A percentile compares a stretch with the other conserved stretches of the same genome.
These are phyloP conservation scores for Drosophila barbarae DNA, from an alignment of 2,888 invertebrate genomes.

Conservation along the genomic window DNA sequence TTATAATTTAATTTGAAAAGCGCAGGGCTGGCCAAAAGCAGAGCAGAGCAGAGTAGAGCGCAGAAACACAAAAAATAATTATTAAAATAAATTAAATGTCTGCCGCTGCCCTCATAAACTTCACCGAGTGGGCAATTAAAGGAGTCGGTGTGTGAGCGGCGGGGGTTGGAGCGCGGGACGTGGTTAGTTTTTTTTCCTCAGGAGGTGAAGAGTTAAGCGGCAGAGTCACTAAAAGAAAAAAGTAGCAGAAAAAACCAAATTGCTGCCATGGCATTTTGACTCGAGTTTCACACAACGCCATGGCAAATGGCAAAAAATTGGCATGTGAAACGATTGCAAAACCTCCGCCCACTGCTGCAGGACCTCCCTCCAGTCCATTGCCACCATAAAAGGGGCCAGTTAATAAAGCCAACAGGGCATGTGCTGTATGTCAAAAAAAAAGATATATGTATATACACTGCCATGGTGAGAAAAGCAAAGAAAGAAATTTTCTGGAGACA, in stretches of 20 bases:
- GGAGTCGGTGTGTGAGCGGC: conserved; percentile 25
- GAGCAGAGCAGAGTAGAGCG: conserved; percentile 9
- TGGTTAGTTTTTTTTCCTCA: conserved; percentile 49
- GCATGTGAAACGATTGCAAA: conserved; percentile 33
- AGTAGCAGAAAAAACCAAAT: conserved; percentile 27
- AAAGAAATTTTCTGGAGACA: not conserved
- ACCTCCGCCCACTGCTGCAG: conserved; percentile 1
- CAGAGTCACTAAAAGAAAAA: conserved; percentile 18
- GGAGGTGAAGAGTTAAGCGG: conserved; percentile 43
- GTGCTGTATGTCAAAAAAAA: conserved; percentile 51
- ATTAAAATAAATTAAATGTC: conserved; percentile 76
- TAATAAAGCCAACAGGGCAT: conserved; percentile 66
- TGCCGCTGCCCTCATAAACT: conserved; percentile 71
- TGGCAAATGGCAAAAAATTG: conserved; percentile 35
- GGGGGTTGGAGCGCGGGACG: conserved; percentile 21
- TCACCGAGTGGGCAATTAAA: conserved; percentile 70
- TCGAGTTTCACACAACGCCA: conserved; percentile 39
- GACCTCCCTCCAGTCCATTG: conserved; percentile 6
- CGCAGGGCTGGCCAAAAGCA: conserved; percentile 46
- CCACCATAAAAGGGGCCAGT: conserved; percentile 49
- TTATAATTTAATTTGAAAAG: conserved; percentile 73
- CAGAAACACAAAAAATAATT: conserved; percentile 54
- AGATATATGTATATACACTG: not conserved
- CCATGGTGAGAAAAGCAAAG: not conserved
- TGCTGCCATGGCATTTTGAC: conserved; percentile 42